phyloP scores from a whole-genome alignment of 2,113 vertebrate genomes.

The Pelobates fuscus region DNA sequence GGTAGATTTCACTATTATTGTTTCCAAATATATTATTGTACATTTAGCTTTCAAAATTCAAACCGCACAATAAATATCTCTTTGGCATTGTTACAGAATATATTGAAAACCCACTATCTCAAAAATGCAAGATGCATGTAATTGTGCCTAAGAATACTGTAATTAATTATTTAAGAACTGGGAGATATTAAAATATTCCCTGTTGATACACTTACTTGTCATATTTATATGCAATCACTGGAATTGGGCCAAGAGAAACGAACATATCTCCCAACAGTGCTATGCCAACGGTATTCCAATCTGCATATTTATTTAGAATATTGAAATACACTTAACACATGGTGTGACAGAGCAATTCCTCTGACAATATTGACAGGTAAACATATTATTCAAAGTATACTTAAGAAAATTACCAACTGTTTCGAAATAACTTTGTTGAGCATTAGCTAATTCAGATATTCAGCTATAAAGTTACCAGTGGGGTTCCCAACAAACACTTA shows the following conservation, averaged over 20 bases:
- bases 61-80: not conserved
- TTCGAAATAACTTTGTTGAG: conserved; percentile 37
- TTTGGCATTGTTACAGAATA: conserved; percentile 26
- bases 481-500: too few relatives aligned
- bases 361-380: conserved; percentile 51
- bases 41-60: not conserved
- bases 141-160: conserved; percentile 40
- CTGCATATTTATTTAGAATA: conserved; percentile 45
- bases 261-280: conserved; percentile 29
- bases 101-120: conserved; percentile 25
- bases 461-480: conserved; percentile 17
- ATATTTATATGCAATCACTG: conserved; percentile 49
- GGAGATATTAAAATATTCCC: conserved; percentile 47
- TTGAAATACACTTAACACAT: conserved; percentile 34
- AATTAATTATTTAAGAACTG: conserved; percentile 48
- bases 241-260: conserved; percentile 43
- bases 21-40: not conserved
- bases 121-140: conserved; percentile 26
- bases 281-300: conserved; percentile 15
- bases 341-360: conserved; percentile 42
- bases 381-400: conserved; percentile 47
- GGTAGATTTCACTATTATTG: not conserved
- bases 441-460: conserved; percentile 37
- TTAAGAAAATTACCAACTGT: conserved; percentile 44
- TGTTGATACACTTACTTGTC: conserved; percentile 46